Evolutionary conservation across 2,113 vertebrate species (phyloP).

Genomic region (Bos indicus): DNA sequence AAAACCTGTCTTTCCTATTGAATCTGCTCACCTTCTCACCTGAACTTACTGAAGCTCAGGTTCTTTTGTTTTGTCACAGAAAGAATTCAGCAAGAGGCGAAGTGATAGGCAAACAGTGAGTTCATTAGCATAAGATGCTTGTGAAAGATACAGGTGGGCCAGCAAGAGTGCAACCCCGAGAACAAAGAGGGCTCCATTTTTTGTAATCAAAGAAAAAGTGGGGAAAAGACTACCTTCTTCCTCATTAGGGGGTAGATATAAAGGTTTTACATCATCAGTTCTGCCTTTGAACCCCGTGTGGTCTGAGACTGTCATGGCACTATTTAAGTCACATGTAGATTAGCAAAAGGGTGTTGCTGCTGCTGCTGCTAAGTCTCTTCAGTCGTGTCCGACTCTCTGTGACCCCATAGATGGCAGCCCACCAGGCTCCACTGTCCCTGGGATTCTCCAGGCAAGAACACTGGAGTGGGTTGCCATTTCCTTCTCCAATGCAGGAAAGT

Average conservation of each 20-base stretch:
- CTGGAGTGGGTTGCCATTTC: too few species aligned
- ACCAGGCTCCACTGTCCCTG: too few species aligned
- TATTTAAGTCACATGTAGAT: neutral
- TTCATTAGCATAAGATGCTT: neutral
- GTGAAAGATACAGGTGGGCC: neutral
- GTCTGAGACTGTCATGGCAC: neutral
- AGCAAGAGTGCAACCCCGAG: neutral
- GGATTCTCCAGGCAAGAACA: too few species aligned
- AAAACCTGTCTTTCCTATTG: neutral
- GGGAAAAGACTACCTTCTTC: neutral
- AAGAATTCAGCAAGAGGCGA: neutral
- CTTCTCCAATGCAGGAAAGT: too few species aligned
- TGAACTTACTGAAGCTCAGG: neutral
- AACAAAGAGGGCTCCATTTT: neutral
- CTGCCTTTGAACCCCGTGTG: neutral
- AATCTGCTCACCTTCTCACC: neutral
- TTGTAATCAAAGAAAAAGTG: neutral
- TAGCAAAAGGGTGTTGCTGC: neutral
- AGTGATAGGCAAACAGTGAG: neutral
- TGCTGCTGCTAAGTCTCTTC: too few species aligned
- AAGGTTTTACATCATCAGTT: neutral
- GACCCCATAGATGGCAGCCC: too few species aligned
- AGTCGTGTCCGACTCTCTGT: too few species aligned
- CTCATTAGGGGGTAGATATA: neutral
- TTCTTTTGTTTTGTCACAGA: neutral